Evolutionary conservation across 2,888 invertebrate species (phyloP), one percentile per base, ranked within the genome.

Genomic region (Xanthorhoe designata): DNA sequence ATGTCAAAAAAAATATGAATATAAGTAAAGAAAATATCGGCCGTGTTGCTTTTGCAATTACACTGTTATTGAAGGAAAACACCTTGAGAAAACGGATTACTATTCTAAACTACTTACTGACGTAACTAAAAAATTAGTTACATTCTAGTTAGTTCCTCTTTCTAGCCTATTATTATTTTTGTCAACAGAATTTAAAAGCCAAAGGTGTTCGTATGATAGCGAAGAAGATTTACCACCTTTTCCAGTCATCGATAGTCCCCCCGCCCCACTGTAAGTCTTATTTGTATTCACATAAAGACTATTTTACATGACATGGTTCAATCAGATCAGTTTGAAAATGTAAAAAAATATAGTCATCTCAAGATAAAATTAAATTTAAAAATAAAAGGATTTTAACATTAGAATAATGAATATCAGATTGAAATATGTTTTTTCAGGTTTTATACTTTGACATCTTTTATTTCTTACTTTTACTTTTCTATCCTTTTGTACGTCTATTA

Each of bases 191-290:
- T 88, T 83, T 72, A 87, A 86, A 70, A 86, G 75, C 66, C 80
- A 82, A 66, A 76, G 81, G 64, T 80, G 87, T 62, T 87, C 85
- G 13, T 92, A 90, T 73, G 95, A 95, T 75, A 95, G 94, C 71
- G 95, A 95, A 69, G 95, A 95, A 66, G 95, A 95, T 8, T 88
- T 96, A 70, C 96, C 96, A n/a, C 95, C 96, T 3, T 95, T 96
- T 80, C 96, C 96, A 29, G 94, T 95, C 29, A 90, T 92, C 72
- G 95, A 95, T 70, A 92, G 92, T 74, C 92, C 92, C 77, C 86
- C 86, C 45, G 80, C 84, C 62, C 69, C 68, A 65, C 80, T 81
- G 92, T 92, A 75, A 91, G 92, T 88, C 63, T 17, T 69, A 72
- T 66, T 32, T 0, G 8, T 42, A 53, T 64, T 15, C 24, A 1